Evolutionary conservation across 2,113 vertebrate genomes (phyloP).

Genomic region (Uria aalge): DNA sequence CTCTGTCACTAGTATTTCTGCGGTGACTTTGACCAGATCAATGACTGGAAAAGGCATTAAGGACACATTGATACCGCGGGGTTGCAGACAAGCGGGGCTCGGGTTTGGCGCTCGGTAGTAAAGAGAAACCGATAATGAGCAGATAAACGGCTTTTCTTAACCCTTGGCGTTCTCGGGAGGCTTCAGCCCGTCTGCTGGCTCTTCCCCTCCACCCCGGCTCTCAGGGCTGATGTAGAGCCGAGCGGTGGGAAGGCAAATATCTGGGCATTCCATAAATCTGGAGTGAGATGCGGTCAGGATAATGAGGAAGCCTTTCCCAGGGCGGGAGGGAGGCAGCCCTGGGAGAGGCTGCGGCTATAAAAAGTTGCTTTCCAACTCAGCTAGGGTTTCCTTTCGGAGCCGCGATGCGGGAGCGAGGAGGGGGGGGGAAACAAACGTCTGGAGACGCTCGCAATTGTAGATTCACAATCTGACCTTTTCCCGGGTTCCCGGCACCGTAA

Average conservation of each 20-base stretch:
- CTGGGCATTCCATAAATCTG: neutral
- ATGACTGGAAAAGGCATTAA: slow-evolving; percentile 57
- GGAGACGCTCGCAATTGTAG: neutral
- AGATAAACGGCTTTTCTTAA: slow-evolving; percentile 20
- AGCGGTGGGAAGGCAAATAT: neutral
- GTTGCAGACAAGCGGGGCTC: neutral
- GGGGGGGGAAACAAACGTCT: neutral
- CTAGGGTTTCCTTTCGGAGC: neutral
- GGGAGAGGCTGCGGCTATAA: neutral
- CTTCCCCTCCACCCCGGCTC: neutral
- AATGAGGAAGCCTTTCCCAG: neutral
- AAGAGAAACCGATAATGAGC: slow-evolving; percentile 13
- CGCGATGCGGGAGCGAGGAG: neutral
- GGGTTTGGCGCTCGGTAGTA: neutral
- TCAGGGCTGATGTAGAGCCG: neutral
- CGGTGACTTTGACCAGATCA: slow-evolving; percentile 63
- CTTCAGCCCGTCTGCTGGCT: neutral
- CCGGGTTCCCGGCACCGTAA: neutral
- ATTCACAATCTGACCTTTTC: neutral
- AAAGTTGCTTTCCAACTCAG: neutral
- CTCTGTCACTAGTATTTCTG: slow-evolving; percentile 56
- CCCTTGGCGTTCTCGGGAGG: slow-evolving; percentile 10
- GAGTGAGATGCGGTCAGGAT: neutral
- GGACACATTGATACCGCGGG: slow-evolving; percentile 25
- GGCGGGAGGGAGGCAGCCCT: neutral